These are phyloP conservation scores for Latheticus oryzae DNA, from an alignment of 2,888 invertebrate genomes.

Conservation along the genomic window DNA sequence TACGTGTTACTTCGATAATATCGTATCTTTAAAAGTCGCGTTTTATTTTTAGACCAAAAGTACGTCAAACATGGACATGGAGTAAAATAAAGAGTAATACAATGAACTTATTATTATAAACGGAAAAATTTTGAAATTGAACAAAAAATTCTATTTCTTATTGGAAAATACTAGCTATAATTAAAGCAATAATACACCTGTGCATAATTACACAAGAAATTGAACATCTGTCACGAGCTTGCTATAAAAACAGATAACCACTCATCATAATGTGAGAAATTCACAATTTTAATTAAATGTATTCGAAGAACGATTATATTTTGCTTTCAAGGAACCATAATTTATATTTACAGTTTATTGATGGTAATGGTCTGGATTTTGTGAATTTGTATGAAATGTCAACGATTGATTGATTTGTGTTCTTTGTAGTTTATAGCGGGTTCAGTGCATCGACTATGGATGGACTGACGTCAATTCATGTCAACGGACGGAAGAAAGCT, in stretches of 20 bases:
- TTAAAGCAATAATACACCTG: too few relatives aligned
- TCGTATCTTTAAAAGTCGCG: not conserved
- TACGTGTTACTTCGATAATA: slow-evolving; percentile 13
- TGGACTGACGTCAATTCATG: slow-evolving; percentile 39
- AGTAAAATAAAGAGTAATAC: slow-evolving; percentile 3
- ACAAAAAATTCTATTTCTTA: slow-evolving; percentile 2
- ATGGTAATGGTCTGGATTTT: slow-evolving; percentile 4
- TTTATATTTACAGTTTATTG: not conserved
- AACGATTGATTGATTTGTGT: slow-evolving; percentile 17
- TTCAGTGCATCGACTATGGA: slow-evolving; percentile 32
- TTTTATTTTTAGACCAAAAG: slow-evolving; percentile 25
- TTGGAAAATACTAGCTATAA: too few relatives aligned
- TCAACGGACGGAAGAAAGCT: slow-evolving; percentile 36
- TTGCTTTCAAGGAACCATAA: slow-evolving; percentile 2
- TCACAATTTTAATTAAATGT: slow-evolving; percentile 3
- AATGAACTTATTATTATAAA: slow-evolving; percentile 14
- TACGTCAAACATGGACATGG: slow-evolving; percentile 13
- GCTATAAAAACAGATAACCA: slow-evolving; percentile 6
- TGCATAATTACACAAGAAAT: too few relatives aligned
- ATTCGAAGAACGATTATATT: slow-evolving; percentile 1
- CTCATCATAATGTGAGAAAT: not conserved
- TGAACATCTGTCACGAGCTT: slow-evolving; percentile 12
- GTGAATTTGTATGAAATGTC: slow-evolving; percentile 30
- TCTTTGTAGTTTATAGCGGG: slow-evolving; percentile 14
- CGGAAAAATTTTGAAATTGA: not conserved